These are phyloP conservation scores for Saiga tatarica DNA, from an alignment of 2,113 vertebrate species.

Conservation along the genomic window DNA sequence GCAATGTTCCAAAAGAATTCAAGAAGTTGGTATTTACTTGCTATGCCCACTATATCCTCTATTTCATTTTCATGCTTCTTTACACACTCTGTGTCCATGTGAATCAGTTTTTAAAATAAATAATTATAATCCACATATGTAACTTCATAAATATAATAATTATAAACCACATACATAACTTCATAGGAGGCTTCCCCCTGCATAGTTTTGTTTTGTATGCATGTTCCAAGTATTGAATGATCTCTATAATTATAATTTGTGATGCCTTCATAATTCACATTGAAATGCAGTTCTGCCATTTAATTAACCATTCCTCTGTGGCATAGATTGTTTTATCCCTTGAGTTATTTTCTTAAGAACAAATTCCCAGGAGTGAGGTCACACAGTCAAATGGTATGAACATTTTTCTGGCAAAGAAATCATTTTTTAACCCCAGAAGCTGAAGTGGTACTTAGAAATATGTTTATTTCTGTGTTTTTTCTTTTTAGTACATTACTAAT, in stretches of 20 bases:
- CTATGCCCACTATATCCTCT: background rate
- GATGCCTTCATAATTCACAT: constrained; percentile 36
- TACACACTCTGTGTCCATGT: background rate
- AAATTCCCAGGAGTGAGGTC: constrained; percentile 17
- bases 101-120: constrained; percentile 15
- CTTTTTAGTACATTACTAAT: constrained; percentile 9
- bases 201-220: background rate
- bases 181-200: background rate
- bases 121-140: background rate
- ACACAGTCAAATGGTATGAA: constrained; percentile 21
- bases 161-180: background rate
- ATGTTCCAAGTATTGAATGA: constrained; percentile 5
- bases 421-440: constrained; percentile 28
- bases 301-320: constrained; percentile 39
- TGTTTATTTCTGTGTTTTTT: constrained; percentile 39
- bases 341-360: constrained; percentile 37
- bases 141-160: background rate
- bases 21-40: constrained; percentile 3
- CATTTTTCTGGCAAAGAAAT: constrained; percentile 36
- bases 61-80: constrained; percentile 20
- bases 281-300: background rate
- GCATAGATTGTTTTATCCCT: constrained; percentile 50
- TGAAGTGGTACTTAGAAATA: constrained; percentile 21
- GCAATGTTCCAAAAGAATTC: background rate
- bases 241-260: constrained; percentile 55